Evolutionary conservation across 1,140 invertebrate species (phyloP), one percentile per base, ranked within the genome.

Genomic region (Coptotermes formosanus): DNA sequence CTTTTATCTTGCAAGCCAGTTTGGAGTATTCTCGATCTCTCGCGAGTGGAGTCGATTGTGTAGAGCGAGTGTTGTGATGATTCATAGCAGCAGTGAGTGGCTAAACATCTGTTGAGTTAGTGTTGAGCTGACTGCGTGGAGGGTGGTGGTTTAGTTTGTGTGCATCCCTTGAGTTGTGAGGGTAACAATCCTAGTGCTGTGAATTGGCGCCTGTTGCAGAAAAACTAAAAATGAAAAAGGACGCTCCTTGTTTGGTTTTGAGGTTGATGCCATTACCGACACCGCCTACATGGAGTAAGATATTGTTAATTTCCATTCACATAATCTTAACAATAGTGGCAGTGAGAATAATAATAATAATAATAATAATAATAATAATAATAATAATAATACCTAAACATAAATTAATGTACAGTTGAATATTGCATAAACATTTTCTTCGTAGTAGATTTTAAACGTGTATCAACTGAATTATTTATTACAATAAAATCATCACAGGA

Each of bases 181-280:
- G 64, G 64, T 75, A 6, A 75, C n/a, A 14, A 7, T 12, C 9
- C 64, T n/a, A 30, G 64, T 30, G 64, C 9, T n/a, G 64, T 16
- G 64, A 75, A 75, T 75, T 75, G 64, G 64, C 64, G 64, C 64
- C 64, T 75, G 64, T 75, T 75, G 25, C 64, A 75, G 64, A 75
- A 30, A 75, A 30, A 75, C 64, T 8, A 11, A 75, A n/a, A 9
- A 75, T 75, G 64, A 75, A 75, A 30, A 75, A 75, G 64, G 64
- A 75, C 64, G 64, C 64, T 2, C 64, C 64, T 8, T 75, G 64
- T 16, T 30, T 75, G 7, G 64, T 75, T 25, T 25, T 75, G 64
- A n/a, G 64, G 64, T 75, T 75, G 14, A 75, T 75, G n/a, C 64
- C 64, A 14, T n/a, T 75, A 30, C 64, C 64, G 11, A 75, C 64